Base-by-base conservation (phyloP, 2,797 vertebrate species). In the Gadopsis marmoratus region DNA sequence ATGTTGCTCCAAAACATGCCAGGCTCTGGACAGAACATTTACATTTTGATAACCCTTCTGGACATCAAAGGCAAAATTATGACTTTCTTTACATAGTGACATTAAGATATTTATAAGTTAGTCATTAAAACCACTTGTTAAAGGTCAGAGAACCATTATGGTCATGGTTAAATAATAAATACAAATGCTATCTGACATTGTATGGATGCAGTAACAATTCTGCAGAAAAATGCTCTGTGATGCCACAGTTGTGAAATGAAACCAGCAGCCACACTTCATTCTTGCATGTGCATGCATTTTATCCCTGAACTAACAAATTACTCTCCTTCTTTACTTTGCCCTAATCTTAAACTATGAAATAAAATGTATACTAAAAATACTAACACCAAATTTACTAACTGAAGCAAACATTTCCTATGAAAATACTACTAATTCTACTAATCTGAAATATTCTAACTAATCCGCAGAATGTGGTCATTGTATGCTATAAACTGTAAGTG, bases 311-410 rank as follows among this genome's bases (percentile, higher is more conserved):
- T 74, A 66, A 81, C 59, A 67, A 10, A n/a, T 12, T 3, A 23
- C 21, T n/a, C 17, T 45, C 5, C 12, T 6, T 59, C 3, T 6
- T 39, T 29, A 7, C 50, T 1, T 33, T 56, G 5, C 3, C 10
- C 13, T 62, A 29, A 31, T 74, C 17, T 35, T 29, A 5, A 76
- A 47, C 31, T 58, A 58, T 56, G 19, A 53, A 61, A 45, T 67
- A 3, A 73, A 35, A 19, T 35, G 7, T 60, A 26, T 62, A 84
- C 70, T 82, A 84, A 84, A 79, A 31, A 43, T 82, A 91, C 81
- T 85, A 89, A 83, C 74, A 85, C 12, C 1, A 37, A 78, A 67
- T 51, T 37, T 67, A 78, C 82, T 78, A 82, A 82, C 58, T 13
- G 7, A 50, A 75, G 48, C 53, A 23, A 43, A 23, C 7, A 14